Evolutionary conservation across 2,888 invertebrate species (phyloP).

Genomic region (Dichetophora obliterata): DNA sequence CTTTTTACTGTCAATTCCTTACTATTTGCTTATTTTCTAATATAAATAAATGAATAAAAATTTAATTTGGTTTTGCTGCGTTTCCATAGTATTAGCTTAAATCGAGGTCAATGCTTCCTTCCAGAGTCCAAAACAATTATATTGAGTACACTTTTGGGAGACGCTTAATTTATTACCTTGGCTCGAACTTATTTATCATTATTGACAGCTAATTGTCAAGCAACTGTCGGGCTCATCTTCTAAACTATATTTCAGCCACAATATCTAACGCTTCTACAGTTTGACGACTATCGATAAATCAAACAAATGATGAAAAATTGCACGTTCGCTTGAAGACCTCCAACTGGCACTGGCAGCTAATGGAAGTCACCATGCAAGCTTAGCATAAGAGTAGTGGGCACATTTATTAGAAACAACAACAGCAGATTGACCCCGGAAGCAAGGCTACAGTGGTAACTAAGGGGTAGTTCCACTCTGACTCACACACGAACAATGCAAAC

Average conservation of each 20-base stretch:
- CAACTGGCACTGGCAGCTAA: slow-evolving; percentile 14
- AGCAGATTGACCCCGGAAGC: neutral
- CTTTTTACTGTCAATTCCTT: no score
- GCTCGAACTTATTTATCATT: slow-evolving; percentile 10
- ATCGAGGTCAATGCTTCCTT: no score
- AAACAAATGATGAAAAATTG: slow-evolving; percentile 55
- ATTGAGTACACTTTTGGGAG: neutral
- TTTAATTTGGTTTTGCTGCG: no score
- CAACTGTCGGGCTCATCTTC: neutral
- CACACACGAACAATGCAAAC: neutral
- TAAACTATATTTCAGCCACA: neutral
- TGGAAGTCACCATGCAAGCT: slow-evolving; percentile 21
- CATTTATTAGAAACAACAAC: slow-evolving; percentile 12
- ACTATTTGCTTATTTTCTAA: no score
- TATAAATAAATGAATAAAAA: no score
- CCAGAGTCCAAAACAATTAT: neutral
- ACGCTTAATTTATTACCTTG: slow-evolving; percentile 18
- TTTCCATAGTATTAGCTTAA: no score
- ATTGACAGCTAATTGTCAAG: slow-evolving; percentile 36
- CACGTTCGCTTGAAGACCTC: slow-evolving; percentile 29
- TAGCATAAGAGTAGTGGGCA: slow-evolving; percentile 2
- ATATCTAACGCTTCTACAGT: slow-evolving; percentile 24
- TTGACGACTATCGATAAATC: slow-evolving; percentile 55
- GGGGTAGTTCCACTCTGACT: neutral
- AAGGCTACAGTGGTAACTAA: neutral